Conservation (phyloP, 2,113 vertebrate genomes). For the Athene noctua region DNA sequence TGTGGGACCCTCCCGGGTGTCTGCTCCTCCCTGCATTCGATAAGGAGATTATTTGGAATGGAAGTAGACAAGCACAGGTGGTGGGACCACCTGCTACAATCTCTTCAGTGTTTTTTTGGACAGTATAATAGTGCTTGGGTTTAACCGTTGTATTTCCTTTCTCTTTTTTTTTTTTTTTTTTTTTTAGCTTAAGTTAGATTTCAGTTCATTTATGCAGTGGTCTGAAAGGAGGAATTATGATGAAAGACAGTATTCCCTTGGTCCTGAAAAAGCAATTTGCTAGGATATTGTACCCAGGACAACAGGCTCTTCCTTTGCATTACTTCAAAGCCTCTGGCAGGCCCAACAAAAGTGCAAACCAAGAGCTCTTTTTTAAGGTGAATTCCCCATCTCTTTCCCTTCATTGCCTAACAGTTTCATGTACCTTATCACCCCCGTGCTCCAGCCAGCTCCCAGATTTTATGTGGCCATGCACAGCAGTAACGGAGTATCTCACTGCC, state of each 20-base stretch:
- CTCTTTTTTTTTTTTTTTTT: not conserved
- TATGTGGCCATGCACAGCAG: not conserved
- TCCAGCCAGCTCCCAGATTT: not conserved
- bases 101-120: conserved; percentile 13
- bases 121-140: not conserved
- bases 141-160: not conserved
- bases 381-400: not conserved
- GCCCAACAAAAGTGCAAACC: not conserved
- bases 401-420: not conserved
- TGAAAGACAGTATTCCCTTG: not conserved
- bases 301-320: not conserved
- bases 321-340: not conserved
- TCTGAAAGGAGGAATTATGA: not conserved
- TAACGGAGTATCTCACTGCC: not conserved
- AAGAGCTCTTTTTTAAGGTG: not conserved
- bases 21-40: conserved; percentile 27
- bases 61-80: conserved; percentile 42
- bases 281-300: not conserved
- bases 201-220: not conserved
- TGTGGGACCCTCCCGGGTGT: not conserved
- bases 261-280: not conserved
- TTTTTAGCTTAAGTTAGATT: not conserved
- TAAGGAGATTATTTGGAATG: conserved; percentile 31
- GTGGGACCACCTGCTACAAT: conserved; percentile 37
- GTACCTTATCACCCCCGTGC: not conserved